Base-by-base conservation (phyloP, 2,113 vertebrate genomes). In the Echinops telfairi region DNA sequence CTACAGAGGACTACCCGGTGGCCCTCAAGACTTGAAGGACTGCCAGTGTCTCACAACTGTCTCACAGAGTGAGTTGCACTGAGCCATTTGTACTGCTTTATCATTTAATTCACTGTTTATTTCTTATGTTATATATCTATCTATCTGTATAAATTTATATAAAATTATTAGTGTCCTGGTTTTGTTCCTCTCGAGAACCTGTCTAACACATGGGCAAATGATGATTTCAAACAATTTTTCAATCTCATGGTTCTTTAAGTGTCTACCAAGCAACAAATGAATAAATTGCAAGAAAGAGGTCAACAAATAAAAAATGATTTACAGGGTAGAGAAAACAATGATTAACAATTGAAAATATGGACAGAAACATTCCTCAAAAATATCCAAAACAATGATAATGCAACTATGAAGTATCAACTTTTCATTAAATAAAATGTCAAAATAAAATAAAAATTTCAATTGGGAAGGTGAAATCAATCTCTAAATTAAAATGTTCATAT, bases 361-460 rank as follows among this genome's bases (percentile, higher is more conserved):
- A 6, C 22, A 76, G 70, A 84, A 76, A 9, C 6, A 0, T 80
- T 83, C 33, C 66, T 33, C 16, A 83, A 71, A 92, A 87, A 81
- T 31, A 43, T 15, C 1, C 43, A 82, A 85, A 91, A 25, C 16
- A 75, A 33, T 38, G n/a, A 8, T 80, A 86, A 76, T 27, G 40
- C 10, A 64, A 10, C 62, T 9, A 25, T 64, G 62, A 64, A 25
- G 23, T 64, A 70, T 25, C 3, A 43, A 47, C 47, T 38, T 86
- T 85, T 88, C 3, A 90, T 85, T 77, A 73, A 85, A 70, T 88
- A 78, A 40, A 27, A 77, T 43, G 29, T 66, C 40, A 90, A 76
- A 94, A 36, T 27, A 64, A 76, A 80, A 29, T 64, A 15, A 75
- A 77, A 47, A 66, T 92, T 20, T 31, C 47, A 85, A 60, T 31